Evolutionary conservation across 2,797 vertebrate genomes (phyloP), one percentile per base, ranked within the genome.

Genomic region (Arnoldichthys spilopterus): DNA sequence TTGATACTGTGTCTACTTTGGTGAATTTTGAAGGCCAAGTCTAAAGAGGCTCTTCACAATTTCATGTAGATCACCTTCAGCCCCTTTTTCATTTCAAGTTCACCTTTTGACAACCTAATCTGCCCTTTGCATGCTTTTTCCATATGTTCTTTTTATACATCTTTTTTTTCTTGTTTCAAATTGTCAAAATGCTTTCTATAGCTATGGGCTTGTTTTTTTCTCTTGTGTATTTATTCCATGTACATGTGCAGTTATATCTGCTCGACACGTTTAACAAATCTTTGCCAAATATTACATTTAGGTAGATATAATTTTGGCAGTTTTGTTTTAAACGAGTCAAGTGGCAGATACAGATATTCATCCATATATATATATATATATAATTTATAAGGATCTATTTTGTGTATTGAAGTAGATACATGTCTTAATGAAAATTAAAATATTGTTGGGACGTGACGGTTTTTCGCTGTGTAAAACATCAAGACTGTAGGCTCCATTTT

Each of bases 381-480:
- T 94, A 92, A 93, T 93, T 94, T 93, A 93, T 92, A 93, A 92
- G 91, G 92, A 93, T 93, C 90, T 94, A 94, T 94, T 94, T 94
- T 95, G 92, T 92, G 91, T 92, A 93, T 93, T 92, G 87, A 92
- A 92, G 90, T 94, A 90, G 86, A 93, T 86, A 91, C 83, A 86
- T 91, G 91, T 91, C 90, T 93, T 91, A 90, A 91, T 92, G 90
- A 91, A 88, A 85, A 89, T 87, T 90, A 85, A n/a, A 8, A 91
- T 16, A 49, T 56, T 82, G 83, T 91, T 91, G 91, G 87, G 85
- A 92, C 59, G 90, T 92, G 85, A 88, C 72, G 72, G 54, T 82
- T 79, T 47, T 85, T 90, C 79, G 90, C 85, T 90, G 89, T 92
- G 85, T 92, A 87, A 88, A 86, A 91, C 86, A 89, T 91, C 86